Base-by-base conservation (phyloP, 2,113 vertebrate species). In the Semicossyphus pulcher region DNA sequence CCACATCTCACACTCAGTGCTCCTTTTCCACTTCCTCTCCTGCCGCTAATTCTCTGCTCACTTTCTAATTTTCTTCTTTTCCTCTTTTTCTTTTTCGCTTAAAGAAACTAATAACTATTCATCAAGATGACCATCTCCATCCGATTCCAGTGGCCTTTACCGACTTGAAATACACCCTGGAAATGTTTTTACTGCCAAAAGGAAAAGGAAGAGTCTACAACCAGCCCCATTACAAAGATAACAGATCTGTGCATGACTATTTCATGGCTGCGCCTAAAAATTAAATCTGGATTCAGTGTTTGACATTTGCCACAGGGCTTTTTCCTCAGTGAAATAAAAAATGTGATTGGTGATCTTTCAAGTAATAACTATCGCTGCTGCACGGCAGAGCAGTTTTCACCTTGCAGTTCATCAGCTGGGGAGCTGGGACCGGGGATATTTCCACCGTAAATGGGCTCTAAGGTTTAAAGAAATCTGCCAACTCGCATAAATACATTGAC, bases 271-370 rank as follows among this genome's bases (percentile, higher is more conserved):
- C 3, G 16, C 44, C 63, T 45, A 66, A 32, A 78, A 85, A 82
- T 73, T 49, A 34, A 72, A 80, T 60, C 58, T 64, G 45, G 53
- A 76, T 70, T 68, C 44, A 66, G 53, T 54, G 61, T 78, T 72
- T 78, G 79, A 78, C 72, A 79, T 76, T 71, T 73, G 37, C 74
- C 45, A 65, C 25, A 2, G 60, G 16, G 44, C 15, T 61, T 54
- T 67, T 51, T 48, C 45, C 49, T 39, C 25, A 5, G 28, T 47
- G 28, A 78, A 82, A 77, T 59, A 62, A 64, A 79, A 54, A 41
- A 66, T 63, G 29, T 36, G 61, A 70, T 63, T 45, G 51, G 64
- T 53, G 53, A 76, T 72, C 74, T 85, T 72, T 79, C 44, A 29
- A 31, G 73, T 72, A 83, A 73, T 76, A 67, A 77, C 62, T 11